phyloP scores from a whole-genome alignment of 2,113 vertebrate species.

The Barbus barbus region DNA sequence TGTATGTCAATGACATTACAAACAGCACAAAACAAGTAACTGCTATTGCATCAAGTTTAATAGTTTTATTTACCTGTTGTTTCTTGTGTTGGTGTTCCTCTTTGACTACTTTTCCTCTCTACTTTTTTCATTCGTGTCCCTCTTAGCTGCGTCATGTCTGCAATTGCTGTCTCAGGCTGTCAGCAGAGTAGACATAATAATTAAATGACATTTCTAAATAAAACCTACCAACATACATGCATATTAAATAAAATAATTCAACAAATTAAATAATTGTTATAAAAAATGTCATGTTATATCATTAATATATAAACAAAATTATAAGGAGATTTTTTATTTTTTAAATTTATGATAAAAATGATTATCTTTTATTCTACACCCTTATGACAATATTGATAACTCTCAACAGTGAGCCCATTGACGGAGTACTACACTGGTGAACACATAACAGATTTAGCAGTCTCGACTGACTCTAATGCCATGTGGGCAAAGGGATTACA shows the following conservation, averaged over 20 bases:
- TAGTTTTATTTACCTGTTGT: slow-evolving; percentile 55
- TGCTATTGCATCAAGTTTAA: not conserved
- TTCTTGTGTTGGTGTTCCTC: slow-evolving; percentile 60
- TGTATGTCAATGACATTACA: not conserved
- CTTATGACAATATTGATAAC: not conserved
- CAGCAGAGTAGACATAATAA: not conserved
- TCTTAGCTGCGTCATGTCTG: not conserved
- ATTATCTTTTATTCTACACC: no score
- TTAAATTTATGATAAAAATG: no score
- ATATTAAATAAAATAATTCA: no score
- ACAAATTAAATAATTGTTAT: no score
- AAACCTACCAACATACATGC: no score
- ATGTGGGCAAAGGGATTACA: slow-evolving; percentile 57
- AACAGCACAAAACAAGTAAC: no score
- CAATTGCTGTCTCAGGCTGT: slow-evolving; percentile 16
- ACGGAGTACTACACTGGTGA: no score
- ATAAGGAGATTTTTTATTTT: no score
- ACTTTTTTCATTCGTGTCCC: slow-evolving; percentile 76
- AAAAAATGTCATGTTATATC: no score
- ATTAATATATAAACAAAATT: no score
- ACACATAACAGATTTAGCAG: not conserved
- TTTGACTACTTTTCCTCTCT: slow-evolving; percentile 74
- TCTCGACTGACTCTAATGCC: not conserved
- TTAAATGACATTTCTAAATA: not conserved
- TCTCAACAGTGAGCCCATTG: not conserved